Conservation (phyloP, 2,888 invertebrate species). For the Sceliomorpha sp. region DNA sequence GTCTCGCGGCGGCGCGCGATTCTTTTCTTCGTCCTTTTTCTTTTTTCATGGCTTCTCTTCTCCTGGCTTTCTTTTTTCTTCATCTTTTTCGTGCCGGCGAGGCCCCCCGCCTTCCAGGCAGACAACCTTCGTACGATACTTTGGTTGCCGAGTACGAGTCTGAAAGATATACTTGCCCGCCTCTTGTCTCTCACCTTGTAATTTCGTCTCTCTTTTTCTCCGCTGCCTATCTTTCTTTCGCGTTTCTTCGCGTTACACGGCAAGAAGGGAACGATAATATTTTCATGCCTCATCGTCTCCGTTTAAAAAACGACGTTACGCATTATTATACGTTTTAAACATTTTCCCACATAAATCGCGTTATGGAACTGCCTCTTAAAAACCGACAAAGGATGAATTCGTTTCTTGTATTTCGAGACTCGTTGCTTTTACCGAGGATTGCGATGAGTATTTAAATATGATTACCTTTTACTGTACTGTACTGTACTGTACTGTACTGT, state of each 20-base stretch:
- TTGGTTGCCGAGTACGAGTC: conserved; percentile 57
- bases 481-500: no score
- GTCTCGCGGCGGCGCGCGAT: conserved; percentile 61
- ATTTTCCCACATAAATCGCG: conserved; percentile 46
- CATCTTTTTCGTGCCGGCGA: conserved; percentile 69
- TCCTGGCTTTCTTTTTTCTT: conserved; percentile 53
- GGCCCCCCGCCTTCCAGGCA: conserved; percentile 73
- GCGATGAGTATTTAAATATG: conserved; percentile 22
- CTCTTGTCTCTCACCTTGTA: conserved; percentile 57
- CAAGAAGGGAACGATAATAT: conserved; percentile 41
- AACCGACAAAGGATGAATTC: conserved; percentile 32
- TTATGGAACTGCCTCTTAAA: conserved; percentile 25
- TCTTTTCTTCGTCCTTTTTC: conserved; percentile 60
- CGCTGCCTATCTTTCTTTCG: conserved; percentile 37
- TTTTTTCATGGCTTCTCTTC: conserved; percentile 59
- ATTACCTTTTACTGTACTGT: background rate
- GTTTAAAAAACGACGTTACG: conserved; percentile 34
- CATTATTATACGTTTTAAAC: conserved; percentile 46
- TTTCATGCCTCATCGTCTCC: conserved; percentile 47
- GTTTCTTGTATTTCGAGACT: conserved; percentile 37
- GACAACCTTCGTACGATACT: conserved; percentile 74
- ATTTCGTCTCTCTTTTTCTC: conserved; percentile 48
- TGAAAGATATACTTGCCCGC: conserved; percentile 60
- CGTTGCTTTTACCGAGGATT: conserved; percentile 25
- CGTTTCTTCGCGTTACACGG: conserved; percentile 42